phyloP scores from a whole-genome alignment of 2,797 vertebrate species.

The Simalia tracyae region DNA sequence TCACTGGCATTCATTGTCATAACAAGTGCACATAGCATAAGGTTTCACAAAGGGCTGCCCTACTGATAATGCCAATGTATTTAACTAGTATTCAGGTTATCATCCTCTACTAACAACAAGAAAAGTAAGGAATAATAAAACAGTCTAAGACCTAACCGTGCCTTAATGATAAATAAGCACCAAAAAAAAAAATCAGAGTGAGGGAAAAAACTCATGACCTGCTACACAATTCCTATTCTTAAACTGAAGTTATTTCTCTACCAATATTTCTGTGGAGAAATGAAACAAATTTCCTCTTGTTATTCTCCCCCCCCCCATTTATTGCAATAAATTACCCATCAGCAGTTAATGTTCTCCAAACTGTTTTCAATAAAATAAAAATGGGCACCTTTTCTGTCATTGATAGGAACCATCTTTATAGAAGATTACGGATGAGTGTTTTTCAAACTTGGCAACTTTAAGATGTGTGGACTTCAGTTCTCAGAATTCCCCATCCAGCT shows the following conservation, averaged over 20 bases:
- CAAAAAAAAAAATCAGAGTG: background rate
- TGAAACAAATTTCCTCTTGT: background rate
- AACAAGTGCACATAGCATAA: conserved; percentile 47
- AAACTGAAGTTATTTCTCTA: background rate
- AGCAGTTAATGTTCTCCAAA: background rate
- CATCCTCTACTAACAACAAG: background rate
- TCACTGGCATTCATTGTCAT: conserved; percentile 60
- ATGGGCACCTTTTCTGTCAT: background rate
- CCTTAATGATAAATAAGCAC: background rate
- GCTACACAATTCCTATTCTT: background rate
- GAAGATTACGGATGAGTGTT: background rate
- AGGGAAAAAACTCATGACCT: conserved; percentile 1
- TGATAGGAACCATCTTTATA: background rate
- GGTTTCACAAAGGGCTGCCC: conserved; percentile 54
- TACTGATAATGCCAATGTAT: conserved; percentile 47
- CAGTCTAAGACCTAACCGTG: conserved; percentile 9
- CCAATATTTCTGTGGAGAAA: background rate
- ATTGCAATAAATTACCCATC: background rate
- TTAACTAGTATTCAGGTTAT: conserved; percentile 35
- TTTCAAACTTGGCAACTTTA: background rate
- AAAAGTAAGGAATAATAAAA: fast-evolving
- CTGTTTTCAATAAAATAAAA: background rate
- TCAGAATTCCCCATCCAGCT: background rate
- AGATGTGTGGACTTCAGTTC: background rate
- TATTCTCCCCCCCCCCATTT: background rate